Base-by-base conservation (phyloP, 1,140 invertebrate species). In the Anastrepha ludens region DNA sequence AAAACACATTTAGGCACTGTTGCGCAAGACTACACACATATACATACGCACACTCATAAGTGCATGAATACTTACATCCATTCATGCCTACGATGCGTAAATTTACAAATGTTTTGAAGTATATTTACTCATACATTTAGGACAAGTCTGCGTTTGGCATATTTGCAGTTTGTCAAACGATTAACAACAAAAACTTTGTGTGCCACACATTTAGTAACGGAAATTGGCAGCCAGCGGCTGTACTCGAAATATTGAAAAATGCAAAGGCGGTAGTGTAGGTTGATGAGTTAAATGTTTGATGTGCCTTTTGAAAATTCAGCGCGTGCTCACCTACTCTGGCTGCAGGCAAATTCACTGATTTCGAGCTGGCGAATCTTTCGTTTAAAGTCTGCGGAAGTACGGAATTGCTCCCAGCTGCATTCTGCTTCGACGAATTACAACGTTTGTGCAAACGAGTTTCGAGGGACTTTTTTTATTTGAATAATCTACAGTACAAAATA, bases 21-120 rank as follows among this genome's bases (percentile, higher is more conserved):
- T 88, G 89, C 91, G 90, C 90, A 87, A 88, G 89, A 89, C 89
- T 87, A 85, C 87, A 87, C 88, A 85, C 64, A 60, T 55, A 62
- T 55, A 62, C 55, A 67, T 59, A 87, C 88, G 86, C 11, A 55
- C 50, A 55, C 11, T 2, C 50, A 55, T 6, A 8, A 2, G 50
- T 55, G 6, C 50, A 55, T 11, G 11, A 55, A 55, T 55, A 55
- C 50, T 0, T 55, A 11, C 50, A 8, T 11, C 50, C 50, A 55
- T 55, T 6, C 11, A 55, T 55, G 50, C 2, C 6, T 55, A 55
- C 2, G 50, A 81, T n/a, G 29, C 64, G n/a, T 55, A 55, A 55
- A 20, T 55, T 81, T 55, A 55, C 47, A 81, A 20, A 81, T 81
- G 41, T 81, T 55, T 29, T 0, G 1, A 62, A 62, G 13, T 15